Base-by-base conservation (phyloP, 1,140 invertebrate genomes). In the Bombus polaris region DNA sequence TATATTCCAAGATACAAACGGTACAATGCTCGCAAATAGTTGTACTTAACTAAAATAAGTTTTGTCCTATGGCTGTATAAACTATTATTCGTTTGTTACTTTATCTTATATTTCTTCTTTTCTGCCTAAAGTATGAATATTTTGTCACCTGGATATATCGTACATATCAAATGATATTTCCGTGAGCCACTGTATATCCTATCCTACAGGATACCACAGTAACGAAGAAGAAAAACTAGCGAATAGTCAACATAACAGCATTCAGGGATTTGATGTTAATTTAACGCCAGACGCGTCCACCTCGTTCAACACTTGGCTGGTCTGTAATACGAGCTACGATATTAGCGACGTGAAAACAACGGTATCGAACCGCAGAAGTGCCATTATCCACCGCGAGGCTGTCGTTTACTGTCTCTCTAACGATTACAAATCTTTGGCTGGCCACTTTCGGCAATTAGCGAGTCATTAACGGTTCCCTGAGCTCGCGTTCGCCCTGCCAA, bases 401-500 rank as follows among this genome's bases (percentile, higher is more conserved):
- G 83, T 85, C 83, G 83, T 85, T 85, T 72, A 42, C 76, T 80
- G 83, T 80, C 83, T 47, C 83, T 85, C 76, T 85, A 85, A 85
- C 68, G 83, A 85, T 85, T 85, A 85, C 77, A 85, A 85, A 85
- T 85, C 83, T 85, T 85, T 57, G 28, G 22, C 68, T 57, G 53
- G 57, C 39, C 77, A 85, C 83, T 85, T 85, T 73, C 59, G 68
- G 83, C 83, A 85, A 85, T 85, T 85, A 85, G 83, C 83, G 77
- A 85, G 83, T 85, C 83, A 80, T 85, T 85, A 85, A 78, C 68
- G 47, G 68, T 37, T 85, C 68, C 68, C 53, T 65, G 68, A 44
- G 32, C 68, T 47, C 53, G 53, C n/a, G 65, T 72, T 57, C 44
- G 10, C 13, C 15, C 22, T 39, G 15, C 66, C 32, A 39, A 68